Percentiles rank a stretch among this genome's conserved stretches.
phyloP scores from a whole-genome alignment of 2,888 invertebrate species.

The Ormyrus nitidulus region DNA sequence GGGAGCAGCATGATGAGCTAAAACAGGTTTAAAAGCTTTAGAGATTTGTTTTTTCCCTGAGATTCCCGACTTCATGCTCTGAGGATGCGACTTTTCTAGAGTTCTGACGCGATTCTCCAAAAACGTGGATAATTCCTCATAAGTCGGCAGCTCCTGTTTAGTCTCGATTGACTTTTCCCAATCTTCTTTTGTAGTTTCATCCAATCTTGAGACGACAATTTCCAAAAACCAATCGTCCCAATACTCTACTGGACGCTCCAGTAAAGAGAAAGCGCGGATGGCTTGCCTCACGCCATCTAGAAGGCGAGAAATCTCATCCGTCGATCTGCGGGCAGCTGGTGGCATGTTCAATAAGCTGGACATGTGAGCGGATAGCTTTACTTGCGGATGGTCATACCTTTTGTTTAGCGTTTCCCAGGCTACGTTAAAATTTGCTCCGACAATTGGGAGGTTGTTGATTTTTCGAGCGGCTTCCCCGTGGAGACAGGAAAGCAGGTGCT shows the following conservation, averaged over 20 bases:
- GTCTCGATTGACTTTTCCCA: conserved; percentile 12
- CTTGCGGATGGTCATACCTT: background rate
- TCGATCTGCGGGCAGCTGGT: background rate
- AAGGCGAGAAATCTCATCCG: background rate
- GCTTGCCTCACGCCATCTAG: background rate
- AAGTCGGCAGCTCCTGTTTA: background rate
- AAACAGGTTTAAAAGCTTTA: no score
- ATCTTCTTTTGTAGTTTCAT: background rate
- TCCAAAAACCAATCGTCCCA: conserved; percentile 6
- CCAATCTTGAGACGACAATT: background rate
- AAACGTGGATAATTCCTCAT: background rate
- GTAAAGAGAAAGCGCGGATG: background rate
- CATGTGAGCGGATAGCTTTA: background rate
- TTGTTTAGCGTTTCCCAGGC: no score
- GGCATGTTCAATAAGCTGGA: background rate
- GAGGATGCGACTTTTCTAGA: background rate
- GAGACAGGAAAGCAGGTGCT: no score
- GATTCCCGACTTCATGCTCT: background rate
- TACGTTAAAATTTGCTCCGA: no score
- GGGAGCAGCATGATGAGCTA: no score
- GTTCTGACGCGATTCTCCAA: background rate
- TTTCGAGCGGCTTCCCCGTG: no score
- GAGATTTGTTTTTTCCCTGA: no score
- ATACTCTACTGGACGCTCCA: background rate
- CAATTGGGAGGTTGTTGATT: no score